These are phyloP conservation scores for Stictonetta naevosa DNA, from an alignment of 2,113 vertebrate species.

Conservation along the genomic window DNA sequence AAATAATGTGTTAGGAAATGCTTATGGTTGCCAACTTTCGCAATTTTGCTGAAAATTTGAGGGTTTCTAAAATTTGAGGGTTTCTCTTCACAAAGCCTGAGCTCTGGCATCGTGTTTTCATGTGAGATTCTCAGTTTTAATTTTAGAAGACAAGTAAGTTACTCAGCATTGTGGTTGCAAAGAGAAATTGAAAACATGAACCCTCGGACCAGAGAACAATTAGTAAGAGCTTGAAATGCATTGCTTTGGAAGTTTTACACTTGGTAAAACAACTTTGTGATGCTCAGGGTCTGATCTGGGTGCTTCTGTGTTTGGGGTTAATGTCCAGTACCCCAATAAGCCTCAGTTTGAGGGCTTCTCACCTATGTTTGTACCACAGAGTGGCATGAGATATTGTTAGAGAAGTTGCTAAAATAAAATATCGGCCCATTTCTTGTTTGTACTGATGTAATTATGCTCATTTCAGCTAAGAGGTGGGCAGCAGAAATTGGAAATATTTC, in stretches of 20 bases:
- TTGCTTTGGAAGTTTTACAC: not conserved
- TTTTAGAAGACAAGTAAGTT: constrained; percentile 52
- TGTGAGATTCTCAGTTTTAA: constrained; percentile 33
- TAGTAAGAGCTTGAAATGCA: not conserved
- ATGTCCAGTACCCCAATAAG: not conserved
- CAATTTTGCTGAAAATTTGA: constrained; percentile 39
- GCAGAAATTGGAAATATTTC: not conserved
- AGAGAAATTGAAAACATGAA: constrained; percentile 56
- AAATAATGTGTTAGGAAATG: constrained; percentile 47
- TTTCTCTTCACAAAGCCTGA: not conserved
- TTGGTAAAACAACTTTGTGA: not conserved
- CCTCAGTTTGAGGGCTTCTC: not conserved
- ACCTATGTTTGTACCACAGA: not conserved
- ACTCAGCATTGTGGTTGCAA: constrained; percentile 48
- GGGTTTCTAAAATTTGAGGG: constrained; percentile 1
- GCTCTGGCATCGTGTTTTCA: constrained; percentile 26
- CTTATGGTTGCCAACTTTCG: not conserved
- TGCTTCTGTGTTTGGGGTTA: not conserved
- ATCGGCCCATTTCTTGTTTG: not conserved
- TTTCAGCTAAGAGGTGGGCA: not conserved
- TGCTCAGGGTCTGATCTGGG: not conserved
- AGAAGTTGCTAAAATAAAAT: not conserved
- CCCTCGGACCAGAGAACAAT: constrained; percentile 3
- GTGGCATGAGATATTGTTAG: not conserved
- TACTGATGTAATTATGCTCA: not conserved